Evolutionary conservation across 2,113 vertebrate genomes (phyloP), one percentile per base, ranked within the genome.

Genomic region (Laticauda colubrina): DNA sequence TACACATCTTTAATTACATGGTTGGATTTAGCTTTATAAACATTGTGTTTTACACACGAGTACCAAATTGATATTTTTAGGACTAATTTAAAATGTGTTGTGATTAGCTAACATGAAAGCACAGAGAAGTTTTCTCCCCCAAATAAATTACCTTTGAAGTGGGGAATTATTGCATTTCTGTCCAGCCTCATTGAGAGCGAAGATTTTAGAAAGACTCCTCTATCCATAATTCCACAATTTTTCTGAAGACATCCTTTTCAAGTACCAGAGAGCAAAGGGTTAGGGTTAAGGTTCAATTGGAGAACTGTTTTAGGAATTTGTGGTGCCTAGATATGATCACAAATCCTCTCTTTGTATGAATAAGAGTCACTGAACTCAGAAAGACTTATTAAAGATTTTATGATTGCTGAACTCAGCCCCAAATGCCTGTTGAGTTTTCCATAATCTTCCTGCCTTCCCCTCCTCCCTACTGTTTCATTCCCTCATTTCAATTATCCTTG

Each of bases 11-110:
- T 89, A 92, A 89, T 92, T 89, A 89, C 64, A 57, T 23, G 87
- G 87, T 23, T 92, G 59, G 51, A 39, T 56, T 89, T 92, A 89
- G 91, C 53, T 81, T 85, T 92, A 89, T 85, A 92, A 92, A 89
- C 85, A 89, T 92, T 92, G 14, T 75, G 61, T 34, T 92, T 89
- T 39, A 92, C 61, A 89, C 34, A 75, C 24, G 39, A 39, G 5
- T 24, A n/a, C 23, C 48, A 81, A 81, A 20, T 3, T n/a, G 34
- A 92, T 92, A 45, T 81, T 56, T 88, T 75, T 81, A 57, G 91
- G 54, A 75, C 26, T 56, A 85, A 48, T 89, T 56, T 45, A 92
- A n/a, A 85, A 89, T 81, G 43, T 57, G 10, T 54, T 57, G 53
- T 85, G 87, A 89, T 92, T 45, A 89, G 64, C 39, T 26, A 57